Evolutionary conservation across 2,797 vertebrate genomes (phyloP).

Genomic region (Sebastes alutus): DNA sequence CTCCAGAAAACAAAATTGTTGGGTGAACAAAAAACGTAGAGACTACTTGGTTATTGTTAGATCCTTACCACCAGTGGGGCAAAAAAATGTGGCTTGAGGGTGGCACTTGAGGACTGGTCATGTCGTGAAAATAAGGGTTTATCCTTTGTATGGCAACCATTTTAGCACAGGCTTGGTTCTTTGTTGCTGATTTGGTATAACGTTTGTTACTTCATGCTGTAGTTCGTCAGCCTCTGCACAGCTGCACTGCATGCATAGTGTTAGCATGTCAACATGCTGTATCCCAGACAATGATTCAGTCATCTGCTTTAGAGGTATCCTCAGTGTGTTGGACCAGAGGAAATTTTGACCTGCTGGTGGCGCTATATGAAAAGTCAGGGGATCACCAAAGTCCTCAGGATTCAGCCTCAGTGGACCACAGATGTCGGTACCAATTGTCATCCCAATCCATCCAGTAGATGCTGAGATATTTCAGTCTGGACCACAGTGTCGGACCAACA

Average conservation of each 20-base stretch:
- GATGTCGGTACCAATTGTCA: neutral
- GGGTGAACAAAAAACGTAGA: neutral
- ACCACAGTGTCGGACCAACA: neutral
- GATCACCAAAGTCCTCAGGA: neutral
- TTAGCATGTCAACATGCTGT: neutral
- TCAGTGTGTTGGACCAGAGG: neutral
- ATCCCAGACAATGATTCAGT: neutral
- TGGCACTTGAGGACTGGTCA: neutral
- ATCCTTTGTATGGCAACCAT: neutral
- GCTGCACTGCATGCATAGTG: constrained; percentile 9
- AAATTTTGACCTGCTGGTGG: neutral
- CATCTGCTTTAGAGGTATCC: neutral
- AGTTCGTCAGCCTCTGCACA: neutral
- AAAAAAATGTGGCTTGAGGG: neutral
- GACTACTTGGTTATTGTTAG: neutral
- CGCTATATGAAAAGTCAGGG: neutral
- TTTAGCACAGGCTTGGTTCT: neutral
- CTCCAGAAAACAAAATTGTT: neutral
- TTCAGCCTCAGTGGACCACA: neutral
- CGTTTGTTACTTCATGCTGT: neutral
- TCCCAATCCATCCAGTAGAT: neutral
- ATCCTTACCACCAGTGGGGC: neutral
- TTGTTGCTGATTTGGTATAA: neutral
- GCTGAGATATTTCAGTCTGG: neutral
- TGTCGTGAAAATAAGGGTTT: neutral